Conservation (phyloP, 2,888 invertebrate species). For the Cantharis nigra region DNA sequence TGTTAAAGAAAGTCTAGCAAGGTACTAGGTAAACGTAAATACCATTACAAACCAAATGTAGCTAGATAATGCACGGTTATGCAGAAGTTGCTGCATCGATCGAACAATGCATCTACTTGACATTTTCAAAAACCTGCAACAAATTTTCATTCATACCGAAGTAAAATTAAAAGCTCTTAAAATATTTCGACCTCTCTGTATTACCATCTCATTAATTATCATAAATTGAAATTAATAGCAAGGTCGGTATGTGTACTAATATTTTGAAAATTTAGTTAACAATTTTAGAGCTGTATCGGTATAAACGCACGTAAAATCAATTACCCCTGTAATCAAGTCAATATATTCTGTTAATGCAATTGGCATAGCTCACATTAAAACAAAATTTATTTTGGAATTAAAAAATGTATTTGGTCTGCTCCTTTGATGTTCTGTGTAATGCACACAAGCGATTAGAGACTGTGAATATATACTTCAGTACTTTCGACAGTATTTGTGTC, state of each 20-base stretch:
- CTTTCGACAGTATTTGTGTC: conserved; percentile 17
- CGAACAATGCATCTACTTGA: neutral
- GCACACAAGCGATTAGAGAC: neutral
- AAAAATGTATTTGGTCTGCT: neutral
- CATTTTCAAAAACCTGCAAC: neutral
- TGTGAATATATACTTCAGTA: conserved; percentile 13
- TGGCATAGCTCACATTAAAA: neutral
- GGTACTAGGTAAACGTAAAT: neutral
- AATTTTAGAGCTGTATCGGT: neutral
- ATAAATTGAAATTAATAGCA: neutral
- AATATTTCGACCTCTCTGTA: no score
- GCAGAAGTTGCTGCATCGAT: neutral
- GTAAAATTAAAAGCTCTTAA: neutral
- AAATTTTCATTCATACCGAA: neutral
- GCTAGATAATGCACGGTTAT: neutral
- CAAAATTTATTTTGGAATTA: neutral
- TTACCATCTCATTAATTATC: neutral
- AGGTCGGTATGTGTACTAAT: neutral
- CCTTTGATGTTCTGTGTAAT: neutral
- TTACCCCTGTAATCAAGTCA: neutral
- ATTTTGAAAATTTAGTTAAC: neutral
- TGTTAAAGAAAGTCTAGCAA: no score
- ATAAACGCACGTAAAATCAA: neutral
- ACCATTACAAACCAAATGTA: neutral
- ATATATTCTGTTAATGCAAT: neutral